Evolutionary conservation across 2,888 invertebrate species (phyloP).

Genomic region (Lobophora halterata): DNA sequence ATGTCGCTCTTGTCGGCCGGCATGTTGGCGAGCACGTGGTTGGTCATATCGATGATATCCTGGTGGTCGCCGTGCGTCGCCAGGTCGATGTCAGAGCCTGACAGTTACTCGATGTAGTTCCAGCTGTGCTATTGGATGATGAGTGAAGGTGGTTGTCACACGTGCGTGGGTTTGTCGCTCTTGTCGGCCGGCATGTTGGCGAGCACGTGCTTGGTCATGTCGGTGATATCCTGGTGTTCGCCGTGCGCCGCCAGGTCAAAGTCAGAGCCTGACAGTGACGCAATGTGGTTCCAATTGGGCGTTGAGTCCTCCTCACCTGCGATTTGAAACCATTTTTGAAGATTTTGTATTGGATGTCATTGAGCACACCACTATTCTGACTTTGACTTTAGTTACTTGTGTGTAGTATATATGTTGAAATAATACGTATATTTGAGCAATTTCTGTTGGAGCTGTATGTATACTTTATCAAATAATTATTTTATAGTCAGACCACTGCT

Average conservation of each 20-base stretch:
- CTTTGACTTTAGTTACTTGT: conserved; percentile 7
- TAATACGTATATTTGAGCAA: too few species aligned
- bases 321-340: too few species aligned
- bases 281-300: conserved; percentile 74
- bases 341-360: background rate
- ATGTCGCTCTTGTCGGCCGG: conserved; percentile 38
- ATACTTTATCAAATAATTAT: too few species aligned
- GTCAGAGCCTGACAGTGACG: conserved; percentile 82
- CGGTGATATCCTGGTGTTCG: conserved; percentile 51
- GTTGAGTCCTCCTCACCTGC: conserved; percentile 50
- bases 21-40: conserved; percentile 46
- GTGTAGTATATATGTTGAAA: too few species aligned
- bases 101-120: conserved; percentile 79
- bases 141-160: conserved; percentile 33
- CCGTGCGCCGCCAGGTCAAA: conserved; percentile 83
- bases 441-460: too few species aligned
- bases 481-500: too few species aligned
- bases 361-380: background rate
- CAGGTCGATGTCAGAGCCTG: conserved; percentile 83
- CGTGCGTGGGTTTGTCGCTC: conserved; percentile 52
- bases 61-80: conserved; percentile 62
- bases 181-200: conserved; percentile 32
- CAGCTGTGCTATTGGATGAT: too few species aligned
- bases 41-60: conserved; percentile 48
- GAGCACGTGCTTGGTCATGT: conserved; percentile 54